These are phyloP conservation scores for Tyto alba DNA, from an alignment of 2,113 vertebrate genomes.

Conservation along the genomic window DNA sequence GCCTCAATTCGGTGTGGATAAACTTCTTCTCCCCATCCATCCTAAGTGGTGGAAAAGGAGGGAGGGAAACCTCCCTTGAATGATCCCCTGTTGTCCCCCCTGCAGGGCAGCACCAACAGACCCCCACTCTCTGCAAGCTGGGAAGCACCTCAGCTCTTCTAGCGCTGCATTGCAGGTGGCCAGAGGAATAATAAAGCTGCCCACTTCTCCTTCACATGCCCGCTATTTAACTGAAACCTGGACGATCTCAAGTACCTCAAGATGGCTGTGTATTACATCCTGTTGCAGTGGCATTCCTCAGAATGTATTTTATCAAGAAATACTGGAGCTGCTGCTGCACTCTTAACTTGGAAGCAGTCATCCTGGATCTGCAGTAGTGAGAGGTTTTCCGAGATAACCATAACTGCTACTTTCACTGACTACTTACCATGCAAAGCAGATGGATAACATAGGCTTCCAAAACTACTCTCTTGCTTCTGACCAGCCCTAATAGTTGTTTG, in stretches of 20 bases:
- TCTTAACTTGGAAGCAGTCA: background rate
- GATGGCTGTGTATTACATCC: background rate
- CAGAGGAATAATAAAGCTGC: background rate
- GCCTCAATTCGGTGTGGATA: background rate
- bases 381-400: background rate
- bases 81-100: fast-evolving
- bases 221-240: background rate
- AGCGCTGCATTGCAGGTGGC: background rate
- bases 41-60: background rate
- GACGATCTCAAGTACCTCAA: background rate
- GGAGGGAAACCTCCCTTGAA: background rate
- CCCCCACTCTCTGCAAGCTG: background rate
- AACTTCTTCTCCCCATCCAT: background rate
- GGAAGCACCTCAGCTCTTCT: background rate
- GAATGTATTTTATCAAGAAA: background rate
- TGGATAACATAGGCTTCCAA: background rate
- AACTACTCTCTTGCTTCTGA: background rate
- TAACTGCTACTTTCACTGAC: background rate
- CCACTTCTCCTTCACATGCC: background rate
- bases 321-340: fast-evolving
- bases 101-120: too few species aligned
- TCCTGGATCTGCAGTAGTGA: background rate
- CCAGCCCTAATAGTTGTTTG: background rate
- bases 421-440: background rate
- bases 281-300: background rate